phyloP scores from a whole-genome alignment of 2,888 invertebrate species.

The Physocephala rufipes region DNA sequence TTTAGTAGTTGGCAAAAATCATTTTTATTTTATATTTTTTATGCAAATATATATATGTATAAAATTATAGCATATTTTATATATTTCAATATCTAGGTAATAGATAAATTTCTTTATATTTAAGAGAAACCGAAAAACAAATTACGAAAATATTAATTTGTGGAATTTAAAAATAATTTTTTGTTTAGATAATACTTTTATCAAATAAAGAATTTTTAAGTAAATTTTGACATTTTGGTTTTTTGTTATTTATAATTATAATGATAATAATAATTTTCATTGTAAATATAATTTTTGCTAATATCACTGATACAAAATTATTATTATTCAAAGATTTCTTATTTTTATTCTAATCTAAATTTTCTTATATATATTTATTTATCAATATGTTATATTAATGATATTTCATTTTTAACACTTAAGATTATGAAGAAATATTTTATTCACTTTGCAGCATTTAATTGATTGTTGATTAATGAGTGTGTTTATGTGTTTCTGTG shows the following conservation, averaged over 20 bases:
- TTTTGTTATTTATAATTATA: not conserved
- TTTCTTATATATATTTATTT: slow-evolving; percentile 3
- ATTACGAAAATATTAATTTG: not conserved
- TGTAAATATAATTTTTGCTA: slow-evolving; percentile 37
- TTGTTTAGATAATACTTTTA: not conserved
- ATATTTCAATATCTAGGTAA: not conserved
- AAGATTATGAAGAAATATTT: too few relatives aligned
- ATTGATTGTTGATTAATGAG: not conserved
- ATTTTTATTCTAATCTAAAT: slow-evolving; percentile 8
- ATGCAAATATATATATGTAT: not conserved
- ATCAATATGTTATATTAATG: not conserved
- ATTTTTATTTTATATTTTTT: slow-evolving; percentile 9
- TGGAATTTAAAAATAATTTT: not conserved
- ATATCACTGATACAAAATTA: slow-evolving; percentile 35
- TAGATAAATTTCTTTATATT: not conserved
- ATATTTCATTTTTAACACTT: not conserved
- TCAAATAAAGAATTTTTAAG: not conserved
- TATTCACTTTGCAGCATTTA: slow-evolving; percentile 14
- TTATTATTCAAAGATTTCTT: slow-evolving; percentile 5
- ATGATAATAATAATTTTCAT: slow-evolving; percentile 13
- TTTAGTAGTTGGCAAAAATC: not conserved
- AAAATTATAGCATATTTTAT: not conserved
- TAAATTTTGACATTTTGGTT: not conserved
- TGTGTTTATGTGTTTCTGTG: slow-evolving; percentile 11
- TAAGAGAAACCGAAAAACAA: not conserved